Conservation (phyloP, 1,140 invertebrate genomes). For the Cardiocondyla obscurior region DNA sequence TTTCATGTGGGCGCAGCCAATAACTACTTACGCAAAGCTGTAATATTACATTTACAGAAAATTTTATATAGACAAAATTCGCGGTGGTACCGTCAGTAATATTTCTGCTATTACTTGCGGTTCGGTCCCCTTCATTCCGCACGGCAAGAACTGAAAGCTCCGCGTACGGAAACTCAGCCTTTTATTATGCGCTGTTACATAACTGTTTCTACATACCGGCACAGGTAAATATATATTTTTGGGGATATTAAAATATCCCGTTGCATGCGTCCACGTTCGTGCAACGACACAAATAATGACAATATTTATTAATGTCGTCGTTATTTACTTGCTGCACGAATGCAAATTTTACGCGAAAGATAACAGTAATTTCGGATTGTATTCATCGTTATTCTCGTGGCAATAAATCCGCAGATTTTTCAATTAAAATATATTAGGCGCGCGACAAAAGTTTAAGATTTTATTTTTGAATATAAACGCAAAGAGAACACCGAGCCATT, state of each 20-base stretch:
- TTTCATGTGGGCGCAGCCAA: neutral
- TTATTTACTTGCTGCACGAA: neutral
- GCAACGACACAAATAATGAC: neutral
- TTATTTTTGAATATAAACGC: neutral
- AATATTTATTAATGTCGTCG: constrained; percentile 15
- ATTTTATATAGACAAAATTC: neutral
- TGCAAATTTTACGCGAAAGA: neutral
- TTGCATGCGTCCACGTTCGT: neutral
- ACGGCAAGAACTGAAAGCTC: neutral
- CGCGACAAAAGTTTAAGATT: neutral
- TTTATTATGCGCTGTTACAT: constrained; percentile 6
- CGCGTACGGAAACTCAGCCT: neutral
- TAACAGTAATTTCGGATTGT: neutral
- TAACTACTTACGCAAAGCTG: neutral
- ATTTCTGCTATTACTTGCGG: neutral
- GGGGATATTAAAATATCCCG: neutral
- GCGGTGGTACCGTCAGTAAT: neutral
- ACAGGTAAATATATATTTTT: constrained; percentile 10
- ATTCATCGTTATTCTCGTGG: too few species aligned
- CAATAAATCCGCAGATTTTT: neutral
- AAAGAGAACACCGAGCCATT: neutral
- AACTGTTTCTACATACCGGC: neutral
- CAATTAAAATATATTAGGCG: too few species aligned
- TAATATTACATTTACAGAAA: neutral
- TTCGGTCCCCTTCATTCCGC: neutral